phyloP scores from a whole-genome alignment of 2,113 vertebrate genomes.

The Nanorana parkeri region DNA sequence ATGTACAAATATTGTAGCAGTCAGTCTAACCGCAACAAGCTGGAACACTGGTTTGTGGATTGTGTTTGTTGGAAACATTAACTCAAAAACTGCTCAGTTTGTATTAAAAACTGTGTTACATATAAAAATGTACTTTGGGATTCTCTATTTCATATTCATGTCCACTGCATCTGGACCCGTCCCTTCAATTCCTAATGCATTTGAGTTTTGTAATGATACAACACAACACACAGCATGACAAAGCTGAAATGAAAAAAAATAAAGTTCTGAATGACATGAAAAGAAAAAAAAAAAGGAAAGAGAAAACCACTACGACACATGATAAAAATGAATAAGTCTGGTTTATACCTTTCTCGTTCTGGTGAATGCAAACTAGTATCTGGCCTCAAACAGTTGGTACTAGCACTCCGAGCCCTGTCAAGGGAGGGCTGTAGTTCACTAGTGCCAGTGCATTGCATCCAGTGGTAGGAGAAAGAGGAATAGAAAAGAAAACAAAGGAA shows the following conservation, averaged over 20 bases:
- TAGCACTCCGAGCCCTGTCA: constrained; percentile 99
- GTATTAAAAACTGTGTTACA: too few species aligned
- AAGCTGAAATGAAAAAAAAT: constrained; percentile 54
- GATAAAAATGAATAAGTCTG: constrained; percentile 79
- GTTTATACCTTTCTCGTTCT: constrained; percentile 95
- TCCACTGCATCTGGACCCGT: too few species aligned
- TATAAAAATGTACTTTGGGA: too few species aligned
- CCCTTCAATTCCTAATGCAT: background rate
- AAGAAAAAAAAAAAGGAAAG: constrained; percentile 64
- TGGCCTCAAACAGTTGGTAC: constrained; percentile 98
- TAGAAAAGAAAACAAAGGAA: constrained; percentile 81
- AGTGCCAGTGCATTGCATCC: constrained; percentile 90
- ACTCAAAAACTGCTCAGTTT: too few species aligned
- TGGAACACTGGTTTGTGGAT: too few species aligned
- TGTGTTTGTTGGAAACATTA: too few species aligned
- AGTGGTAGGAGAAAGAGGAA: constrained; percentile 80
- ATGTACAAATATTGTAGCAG: too few species aligned
- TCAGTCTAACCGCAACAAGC: too few species aligned
- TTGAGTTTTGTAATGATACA: constrained; percentile 16
- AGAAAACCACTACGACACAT: constrained; percentile 75
- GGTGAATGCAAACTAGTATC: constrained; percentile 94
- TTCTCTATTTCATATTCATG: too few species aligned
- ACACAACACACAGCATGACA: constrained; percentile 66
- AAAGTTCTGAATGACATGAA: constrained; percentile 53
- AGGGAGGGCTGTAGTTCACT: constrained; percentile 97